Evolutionary conservation across 2,113 vertebrate genomes (phyloP).

Genomic region (Phalacrocorax aristotelis): DNA sequence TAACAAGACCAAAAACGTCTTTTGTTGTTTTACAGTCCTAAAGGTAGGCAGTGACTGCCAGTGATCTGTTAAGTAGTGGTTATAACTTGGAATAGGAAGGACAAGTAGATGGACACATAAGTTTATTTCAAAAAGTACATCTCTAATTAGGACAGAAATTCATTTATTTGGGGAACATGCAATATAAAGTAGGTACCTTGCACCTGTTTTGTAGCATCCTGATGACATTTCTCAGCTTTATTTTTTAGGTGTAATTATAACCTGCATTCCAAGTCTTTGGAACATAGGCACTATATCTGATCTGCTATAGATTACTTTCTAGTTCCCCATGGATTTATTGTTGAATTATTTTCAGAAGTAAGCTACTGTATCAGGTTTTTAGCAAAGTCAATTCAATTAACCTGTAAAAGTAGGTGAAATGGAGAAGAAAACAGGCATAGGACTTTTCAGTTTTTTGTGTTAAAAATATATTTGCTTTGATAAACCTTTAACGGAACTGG

Average conservation of each 20-base stretch:
- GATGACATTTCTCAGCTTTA: background rate
- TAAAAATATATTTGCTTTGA: background rate
- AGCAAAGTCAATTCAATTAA: background rate
- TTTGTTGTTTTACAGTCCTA: background rate
- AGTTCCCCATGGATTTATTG: background rate
- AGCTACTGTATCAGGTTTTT: background rate
- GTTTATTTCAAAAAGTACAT: background rate
- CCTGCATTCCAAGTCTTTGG: background rate
- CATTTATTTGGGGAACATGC: background rate
- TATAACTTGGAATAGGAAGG: background rate
- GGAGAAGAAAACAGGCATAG: background rate
- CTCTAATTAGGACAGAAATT: background rate
- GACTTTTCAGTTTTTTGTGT: background rate
- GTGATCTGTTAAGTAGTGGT: background rate
- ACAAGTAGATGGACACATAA: background rate
- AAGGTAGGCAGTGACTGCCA: background rate
- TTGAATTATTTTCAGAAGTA: constrained; percentile 15
- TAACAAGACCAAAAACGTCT: background rate
- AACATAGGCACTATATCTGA: background rate
- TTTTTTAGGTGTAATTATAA: background rate
- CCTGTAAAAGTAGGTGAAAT: background rate
- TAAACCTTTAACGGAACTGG: background rate
- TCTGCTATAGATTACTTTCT: background rate
- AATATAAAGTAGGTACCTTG: background rate
- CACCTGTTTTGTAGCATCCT: background rate